Evolutionary conservation across 2,888 invertebrate species (phyloP).

Genomic region (Cephus nigrinus): DNA sequence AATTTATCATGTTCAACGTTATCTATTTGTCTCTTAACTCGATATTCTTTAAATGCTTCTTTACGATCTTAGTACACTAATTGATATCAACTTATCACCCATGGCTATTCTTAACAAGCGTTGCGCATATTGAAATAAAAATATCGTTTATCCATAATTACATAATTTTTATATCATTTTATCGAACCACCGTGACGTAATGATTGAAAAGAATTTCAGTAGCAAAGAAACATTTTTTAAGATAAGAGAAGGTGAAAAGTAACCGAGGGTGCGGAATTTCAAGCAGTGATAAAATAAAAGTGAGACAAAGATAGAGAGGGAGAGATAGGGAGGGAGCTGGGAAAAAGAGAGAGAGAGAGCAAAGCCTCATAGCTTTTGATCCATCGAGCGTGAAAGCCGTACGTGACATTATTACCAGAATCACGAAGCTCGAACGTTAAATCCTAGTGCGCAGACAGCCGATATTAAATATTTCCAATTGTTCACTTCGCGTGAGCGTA

Average conservation of each 20-base stretch:
- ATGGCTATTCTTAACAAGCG: no score
- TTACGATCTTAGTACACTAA: background rate
- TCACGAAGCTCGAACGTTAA: constrained; percentile 7
- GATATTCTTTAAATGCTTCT: background rate
- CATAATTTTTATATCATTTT: background rate
- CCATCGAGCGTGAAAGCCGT: constrained; percentile 44
- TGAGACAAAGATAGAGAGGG: background rate
- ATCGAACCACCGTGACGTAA: background rate
- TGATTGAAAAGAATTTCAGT: background rate
- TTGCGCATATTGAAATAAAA: background rate
- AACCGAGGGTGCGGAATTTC: background rate
- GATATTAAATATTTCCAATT: constrained; percentile 5
- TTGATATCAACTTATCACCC: background rate
- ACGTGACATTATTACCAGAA: constrained; percentile 58
- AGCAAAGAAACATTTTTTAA: background rate
- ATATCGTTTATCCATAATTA: background rate
- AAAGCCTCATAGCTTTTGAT: constrained; percentile 37
- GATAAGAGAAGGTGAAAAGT: background rate
- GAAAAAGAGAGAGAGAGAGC: background rate
- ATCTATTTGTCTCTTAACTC: background rate
- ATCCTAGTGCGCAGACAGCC: background rate
- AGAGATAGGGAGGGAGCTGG: no score
- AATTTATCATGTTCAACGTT: background rate
- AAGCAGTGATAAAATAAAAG: background rate
- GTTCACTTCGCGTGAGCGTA: constrained; percentile 24